Conservation (phyloP, 2,113 vertebrate species). For the Variabilichromis moorii region DNA sequence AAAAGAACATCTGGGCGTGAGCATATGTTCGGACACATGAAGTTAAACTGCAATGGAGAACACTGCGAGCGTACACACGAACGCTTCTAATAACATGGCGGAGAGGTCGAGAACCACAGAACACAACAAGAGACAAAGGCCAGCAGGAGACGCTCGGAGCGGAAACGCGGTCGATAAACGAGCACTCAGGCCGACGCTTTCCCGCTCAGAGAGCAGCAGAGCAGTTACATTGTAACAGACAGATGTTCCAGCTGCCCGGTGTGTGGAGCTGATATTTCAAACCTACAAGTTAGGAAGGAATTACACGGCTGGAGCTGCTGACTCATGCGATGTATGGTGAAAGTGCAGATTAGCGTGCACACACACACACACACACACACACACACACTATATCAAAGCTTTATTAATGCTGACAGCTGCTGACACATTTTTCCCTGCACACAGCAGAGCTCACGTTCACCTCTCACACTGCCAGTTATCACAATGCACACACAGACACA, state of each 20-base stretch:
- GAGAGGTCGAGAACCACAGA: neutral
- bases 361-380: neutral
- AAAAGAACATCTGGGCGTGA: neutral
- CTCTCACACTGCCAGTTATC: neutral
- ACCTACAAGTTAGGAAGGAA: neutral
- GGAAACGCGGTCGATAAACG: neutral
- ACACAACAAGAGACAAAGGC: neutral
- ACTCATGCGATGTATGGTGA: neutral
- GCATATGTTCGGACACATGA: neutral
- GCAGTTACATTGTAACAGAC: neutral
- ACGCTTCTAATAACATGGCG: neutral
- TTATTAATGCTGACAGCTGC: constrained; percentile 7
- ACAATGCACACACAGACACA: rapidly evolving
- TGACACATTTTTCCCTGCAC: neutral
- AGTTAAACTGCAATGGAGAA: rapidly evolving
- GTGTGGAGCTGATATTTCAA: neutral
- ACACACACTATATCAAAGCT: neutral
- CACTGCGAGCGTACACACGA: rapidly evolving
- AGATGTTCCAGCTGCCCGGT: neutral
- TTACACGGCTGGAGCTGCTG: neutral
- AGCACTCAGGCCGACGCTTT: neutral
- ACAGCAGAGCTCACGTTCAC: neutral
- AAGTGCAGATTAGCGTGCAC: neutral
- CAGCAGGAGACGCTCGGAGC: neutral
- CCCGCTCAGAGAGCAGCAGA: neutral